Percentiles rank a stretch among this genome's conserved stretches.
phyloP scores from a whole-genome alignment of 2,888 invertebrate genomes.

The Beris morrisii region DNA sequence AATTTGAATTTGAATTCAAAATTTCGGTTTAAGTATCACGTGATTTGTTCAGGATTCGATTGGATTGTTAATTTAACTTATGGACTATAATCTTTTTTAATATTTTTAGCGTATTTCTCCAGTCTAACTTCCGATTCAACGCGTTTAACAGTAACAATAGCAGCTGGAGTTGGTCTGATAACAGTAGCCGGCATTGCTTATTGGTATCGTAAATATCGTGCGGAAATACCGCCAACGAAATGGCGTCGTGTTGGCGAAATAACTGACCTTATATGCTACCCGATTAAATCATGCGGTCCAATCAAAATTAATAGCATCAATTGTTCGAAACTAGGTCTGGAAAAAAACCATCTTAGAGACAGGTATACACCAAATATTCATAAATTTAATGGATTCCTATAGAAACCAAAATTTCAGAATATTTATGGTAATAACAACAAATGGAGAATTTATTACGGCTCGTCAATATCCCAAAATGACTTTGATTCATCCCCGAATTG shows the following conservation, averaged over 20 bases:
- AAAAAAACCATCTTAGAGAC: constrained; percentile 61
- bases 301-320: constrained; percentile 58
- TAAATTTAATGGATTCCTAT: no score
- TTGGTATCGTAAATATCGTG: constrained; percentile 37
- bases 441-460: constrained; percentile 63
- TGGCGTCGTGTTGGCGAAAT: constrained; percentile 65
- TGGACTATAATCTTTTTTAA: no score
- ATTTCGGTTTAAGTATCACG: no score
- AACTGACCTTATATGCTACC: constrained; percentile 60
- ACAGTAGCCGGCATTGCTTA: constrained; percentile 40
- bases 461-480: constrained; percentile 61
- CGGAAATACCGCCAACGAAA: constrained; percentile 36
- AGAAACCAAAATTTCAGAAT: constrained; percentile 50
- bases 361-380: constrained; percentile 48
- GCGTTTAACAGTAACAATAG: constrained; percentile 29
- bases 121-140: constrained; percentile 29
- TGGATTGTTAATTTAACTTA: no score
- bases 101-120: constrained; percentile 16
- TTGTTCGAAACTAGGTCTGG: constrained; percentile 60
- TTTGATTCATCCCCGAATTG: constrained; percentile 58
- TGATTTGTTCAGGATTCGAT: no score
- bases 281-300: constrained; percentile 64
- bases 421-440: constrained; percentile 62
- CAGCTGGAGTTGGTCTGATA: constrained; percentile 40
- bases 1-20: no score